phyloP scores from a whole-genome alignment of 1,140 invertebrate genomes.

The Phocides pigmalion region DNA sequence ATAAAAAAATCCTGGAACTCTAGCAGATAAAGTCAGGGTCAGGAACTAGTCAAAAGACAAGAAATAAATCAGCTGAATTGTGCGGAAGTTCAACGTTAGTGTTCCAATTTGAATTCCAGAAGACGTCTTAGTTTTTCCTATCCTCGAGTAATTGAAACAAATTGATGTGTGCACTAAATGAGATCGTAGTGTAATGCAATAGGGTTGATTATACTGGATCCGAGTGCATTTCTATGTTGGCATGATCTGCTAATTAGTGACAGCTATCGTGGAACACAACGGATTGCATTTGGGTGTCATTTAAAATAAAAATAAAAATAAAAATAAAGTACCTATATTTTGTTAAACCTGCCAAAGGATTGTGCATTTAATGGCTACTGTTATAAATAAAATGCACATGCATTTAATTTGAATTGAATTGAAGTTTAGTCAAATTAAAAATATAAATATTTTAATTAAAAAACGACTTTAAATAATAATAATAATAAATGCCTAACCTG shows the following conservation, averaged over 20 bases:
- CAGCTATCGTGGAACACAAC: conserved; percentile 8
- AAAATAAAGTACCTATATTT: too few species aligned
- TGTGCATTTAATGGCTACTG: too few species aligned
- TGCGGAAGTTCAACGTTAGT: conserved; percentile 4
- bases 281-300: conserved; percentile 5
- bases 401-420: too few species aligned
- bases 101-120: background rate
- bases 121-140: background rate
- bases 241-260: conserved; percentile 5
- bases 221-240: background rate
- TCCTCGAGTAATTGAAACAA: conserved; percentile 6
- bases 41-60: too few species aligned
- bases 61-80: conserved; percentile 4
- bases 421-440: too few species aligned
- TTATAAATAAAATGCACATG: too few species aligned
- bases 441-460: too few species aligned
- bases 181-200: background rate
- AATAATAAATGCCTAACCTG: too few species aligned
- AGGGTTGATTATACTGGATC: background rate
- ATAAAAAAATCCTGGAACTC: too few species aligned
- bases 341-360: too few species aligned
- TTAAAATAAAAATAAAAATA: background rate
- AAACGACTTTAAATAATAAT: too few species aligned
- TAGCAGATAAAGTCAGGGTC: too few species aligned
- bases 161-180: background rate